Evolutionary conservation across 1,140 invertebrate genomes (phyloP).

Genomic region (Dreissena rostriformis): DNA sequence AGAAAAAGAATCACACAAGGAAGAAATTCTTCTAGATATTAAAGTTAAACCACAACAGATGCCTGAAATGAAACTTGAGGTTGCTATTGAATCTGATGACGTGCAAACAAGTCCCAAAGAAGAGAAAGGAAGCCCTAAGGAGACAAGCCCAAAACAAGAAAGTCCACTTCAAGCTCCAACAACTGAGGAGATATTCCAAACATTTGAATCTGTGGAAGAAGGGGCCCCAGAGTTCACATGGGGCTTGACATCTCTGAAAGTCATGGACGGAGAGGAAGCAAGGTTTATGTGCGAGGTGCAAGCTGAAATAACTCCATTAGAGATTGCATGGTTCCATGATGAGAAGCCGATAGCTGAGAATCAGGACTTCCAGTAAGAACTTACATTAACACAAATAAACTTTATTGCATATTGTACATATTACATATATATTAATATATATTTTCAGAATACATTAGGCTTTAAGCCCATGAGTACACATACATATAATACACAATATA

Average conservation of each 20-base stretch:
- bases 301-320: conserved; percentile 72
- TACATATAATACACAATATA: no score
- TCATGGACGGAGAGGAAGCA: conserved; percentile 96
- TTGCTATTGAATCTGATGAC: conserved; percentile 24
- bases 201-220: conserved; percentile 80
- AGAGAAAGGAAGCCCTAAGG: conserved; percentile 32
- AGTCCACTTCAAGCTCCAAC: conserved; percentile 42
- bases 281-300: conserved; percentile 83
- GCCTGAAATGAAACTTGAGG: conserved; percentile 33
- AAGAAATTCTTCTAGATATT: conserved; percentile 68
- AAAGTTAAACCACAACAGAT: conserved; percentile 53
- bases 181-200: conserved; percentile 66
- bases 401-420: no score
- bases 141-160: conserved; percentile 25
- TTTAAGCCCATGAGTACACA: no score
- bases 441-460: no score
- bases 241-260: conserved; percentile 87
- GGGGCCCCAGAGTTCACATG: conserved; percentile 89
- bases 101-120: conserved; percentile 30
- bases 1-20: conserved; percentile 60
- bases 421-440: no score
- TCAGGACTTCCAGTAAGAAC: conserved; percentile 71
- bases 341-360: conserved; percentile 87
- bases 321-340: conserved; percentile 84
- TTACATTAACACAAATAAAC: neutral